Conservation (phyloP, 2,113 vertebrate species). For the Bothrops jararaca region DNA sequence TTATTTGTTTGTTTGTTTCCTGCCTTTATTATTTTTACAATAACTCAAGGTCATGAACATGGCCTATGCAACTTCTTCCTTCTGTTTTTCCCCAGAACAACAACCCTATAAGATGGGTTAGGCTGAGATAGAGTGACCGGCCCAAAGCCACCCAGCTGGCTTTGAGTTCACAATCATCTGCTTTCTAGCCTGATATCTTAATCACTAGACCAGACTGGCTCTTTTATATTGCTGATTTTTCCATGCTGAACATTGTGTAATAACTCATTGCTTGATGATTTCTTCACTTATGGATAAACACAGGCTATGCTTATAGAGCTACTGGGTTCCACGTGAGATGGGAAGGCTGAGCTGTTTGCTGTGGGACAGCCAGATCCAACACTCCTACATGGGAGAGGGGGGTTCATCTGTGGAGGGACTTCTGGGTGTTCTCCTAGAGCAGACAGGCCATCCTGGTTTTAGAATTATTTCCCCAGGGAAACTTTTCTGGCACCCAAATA, state of each 20-base stretch:
- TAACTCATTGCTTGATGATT: not conserved
- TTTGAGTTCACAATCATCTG: not conserved
- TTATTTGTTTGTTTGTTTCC: not conserved
- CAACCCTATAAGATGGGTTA: not conserved
- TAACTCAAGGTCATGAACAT: not conserved
- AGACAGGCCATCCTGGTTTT: not conserved
- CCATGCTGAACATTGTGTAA: not conserved
- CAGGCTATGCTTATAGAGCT: not conserved
- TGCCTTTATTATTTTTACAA: not conserved
- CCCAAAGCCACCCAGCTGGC: not conserved
- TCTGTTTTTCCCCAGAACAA: not conserved
- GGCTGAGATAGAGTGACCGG: not conserved
- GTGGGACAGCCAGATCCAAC: not conserved
- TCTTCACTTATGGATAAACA: not conserved
- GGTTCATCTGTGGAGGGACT: not conserved
- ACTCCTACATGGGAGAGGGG: too few relatives aligned
- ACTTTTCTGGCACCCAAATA: not conserved
- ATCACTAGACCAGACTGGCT: not conserved
- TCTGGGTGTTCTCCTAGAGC: not conserved
- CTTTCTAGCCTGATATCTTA: not conserved
- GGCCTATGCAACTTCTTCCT: not conserved
- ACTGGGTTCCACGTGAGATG: not conserved
- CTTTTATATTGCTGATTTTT: not conserved
- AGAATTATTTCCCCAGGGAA: not conserved
- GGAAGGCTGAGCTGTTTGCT: not conserved